A percentile compares a stretch with the other conserved stretches of the same genome.
phyloP scores from a whole-genome alignment of 2,888 invertebrate species.

The Pseudococcus longispinus region DNA sequence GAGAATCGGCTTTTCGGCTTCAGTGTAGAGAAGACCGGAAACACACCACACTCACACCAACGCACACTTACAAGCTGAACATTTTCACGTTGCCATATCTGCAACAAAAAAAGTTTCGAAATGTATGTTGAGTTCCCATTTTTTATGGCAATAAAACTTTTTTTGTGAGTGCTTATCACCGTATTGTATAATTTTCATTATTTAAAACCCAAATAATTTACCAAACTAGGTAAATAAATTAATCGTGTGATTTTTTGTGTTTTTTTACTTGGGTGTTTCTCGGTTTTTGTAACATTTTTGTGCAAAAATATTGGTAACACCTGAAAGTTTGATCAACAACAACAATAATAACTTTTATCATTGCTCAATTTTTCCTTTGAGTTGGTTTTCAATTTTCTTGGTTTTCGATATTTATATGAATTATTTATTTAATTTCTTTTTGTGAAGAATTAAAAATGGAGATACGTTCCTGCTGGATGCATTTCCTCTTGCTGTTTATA shows the following conservation, averaged over 20 bases:
- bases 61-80: too few species aligned
- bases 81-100: not conserved
- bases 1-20: too few species aligned
- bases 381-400: not conserved
- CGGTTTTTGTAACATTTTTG: not conserved
- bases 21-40: too few species aligned
- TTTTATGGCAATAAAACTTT: not conserved
- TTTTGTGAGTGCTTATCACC: too few species aligned
- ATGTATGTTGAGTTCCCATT: too few species aligned
- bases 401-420: not conserved
- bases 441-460: constrained; percentile 16
- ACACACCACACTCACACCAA: too few species aligned
- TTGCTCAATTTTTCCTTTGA: not conserved
- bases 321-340: not conserved
- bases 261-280: not conserved
- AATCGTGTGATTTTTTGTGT: not conserved
- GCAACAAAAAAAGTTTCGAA: not conserved
- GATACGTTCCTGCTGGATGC: constrained; percentile 58
- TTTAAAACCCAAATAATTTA: too few species aligned
- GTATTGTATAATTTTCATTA: too few species aligned
- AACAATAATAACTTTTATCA: not conserved
- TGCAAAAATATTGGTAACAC: not conserved
- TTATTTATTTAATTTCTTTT: not conserved
- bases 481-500: constrained; percentile 59
- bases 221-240: not conserved